Evolutionary conservation across 2,888 invertebrate genomes (phyloP).

Genomic region (Pantelozetes paolii): DNA sequence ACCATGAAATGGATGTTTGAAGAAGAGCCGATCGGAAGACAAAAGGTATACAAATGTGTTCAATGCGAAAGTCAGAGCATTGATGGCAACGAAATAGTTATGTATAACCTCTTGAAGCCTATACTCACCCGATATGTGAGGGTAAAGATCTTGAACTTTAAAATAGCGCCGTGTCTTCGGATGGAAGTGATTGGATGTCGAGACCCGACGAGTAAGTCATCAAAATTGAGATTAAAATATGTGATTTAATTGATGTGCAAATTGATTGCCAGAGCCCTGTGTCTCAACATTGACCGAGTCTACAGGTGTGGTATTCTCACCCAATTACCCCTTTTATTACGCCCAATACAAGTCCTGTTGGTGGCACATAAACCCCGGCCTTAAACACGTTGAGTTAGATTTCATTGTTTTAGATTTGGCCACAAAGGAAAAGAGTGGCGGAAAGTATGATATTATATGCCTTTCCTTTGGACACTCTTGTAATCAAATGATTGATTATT

Average conservation of each 20-base stretch:
- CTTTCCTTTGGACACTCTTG: neutral
- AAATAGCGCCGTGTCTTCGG: conserved; percentile 48
- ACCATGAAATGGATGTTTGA: conserved; percentile 48
- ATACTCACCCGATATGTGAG: conserved; percentile 48
- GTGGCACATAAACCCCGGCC: conserved; percentile 48
- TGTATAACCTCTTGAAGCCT: conserved; percentile 48
- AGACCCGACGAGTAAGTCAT: conserved; percentile 45
- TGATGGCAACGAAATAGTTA: conserved; percentile 47
- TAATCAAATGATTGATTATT: neutral
- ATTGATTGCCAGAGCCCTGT: neutral
- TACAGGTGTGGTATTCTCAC: conserved; percentile 36
- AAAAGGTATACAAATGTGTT: conserved; percentile 49
- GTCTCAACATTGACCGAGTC: conserved; percentile 29
- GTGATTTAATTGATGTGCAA: neutral
- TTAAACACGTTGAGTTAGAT: conserved; percentile 48
- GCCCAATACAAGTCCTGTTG: conserved; percentile 49
- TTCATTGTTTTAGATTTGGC: conserved; percentile 49
- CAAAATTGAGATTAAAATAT: neutral
- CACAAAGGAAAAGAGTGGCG: conserved; percentile 44
- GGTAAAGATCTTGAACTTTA: conserved; percentile 47
- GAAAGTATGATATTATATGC: conserved; percentile 13
- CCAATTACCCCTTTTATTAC: conserved; percentile 48
- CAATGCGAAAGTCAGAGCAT: conserved; percentile 47
- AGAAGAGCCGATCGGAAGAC: conserved; percentile 49
- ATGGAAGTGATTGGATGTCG: conserved; percentile 49